Evolutionary conservation across 92 coral and sea anemone genomes (phyloP).

Genomic region (Nematostella vectensis): DNA sequence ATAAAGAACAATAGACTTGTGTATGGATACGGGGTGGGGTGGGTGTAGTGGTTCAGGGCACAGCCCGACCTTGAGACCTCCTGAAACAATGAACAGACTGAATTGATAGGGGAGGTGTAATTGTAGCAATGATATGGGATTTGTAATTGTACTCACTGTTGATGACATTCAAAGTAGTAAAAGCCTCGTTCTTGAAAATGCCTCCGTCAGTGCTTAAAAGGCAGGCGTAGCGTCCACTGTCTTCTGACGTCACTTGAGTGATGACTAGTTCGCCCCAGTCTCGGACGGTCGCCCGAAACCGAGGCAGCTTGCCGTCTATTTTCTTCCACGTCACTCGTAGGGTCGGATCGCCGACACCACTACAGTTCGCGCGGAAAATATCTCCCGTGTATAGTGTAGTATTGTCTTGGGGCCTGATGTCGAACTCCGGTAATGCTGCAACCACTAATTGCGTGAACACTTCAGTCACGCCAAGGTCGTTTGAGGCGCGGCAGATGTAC

Average conservation of each 20-base stretch:
- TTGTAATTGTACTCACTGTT: slow-evolving; percentile 36
- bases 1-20: too few species aligned
- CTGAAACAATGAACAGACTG: too few species aligned
- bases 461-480: slow-evolving; percentile 32
- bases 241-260: slow-evolving; percentile 40
- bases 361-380: slow-evolving; percentile 34
- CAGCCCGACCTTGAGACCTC: too few species aligned
- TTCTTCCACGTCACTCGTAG: slow-evolving; percentile 45
- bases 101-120: too few species aligned
- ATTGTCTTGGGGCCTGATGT: slow-evolving; percentile 15
- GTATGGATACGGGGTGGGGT: too few species aligned
- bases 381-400: slow-evolving; percentile 22
- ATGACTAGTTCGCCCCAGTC: slow-evolving; percentile 33
- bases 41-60: too few species aligned
- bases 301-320: slow-evolving; percentile 31
- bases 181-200: slow-evolving; percentile 28
- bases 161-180: slow-evolving; percentile 26
- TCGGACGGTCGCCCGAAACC: slow-evolving; percentile 25
- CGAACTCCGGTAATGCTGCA: slow-evolving; percentile 33
- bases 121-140: too few species aligned
- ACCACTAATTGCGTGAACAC: slow-evolving; percentile 51
- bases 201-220: slow-evolving; percentile 47
- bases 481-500: slow-evolving; percentile 41
- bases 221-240: slow-evolving; percentile 60
- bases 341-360: slow-evolving; percentile 45